These are phyloP conservation scores for Paramisgurnus dabryanus DNA, from an alignment of 2,113 vertebrate species.

Conservation along the genomic window DNA sequence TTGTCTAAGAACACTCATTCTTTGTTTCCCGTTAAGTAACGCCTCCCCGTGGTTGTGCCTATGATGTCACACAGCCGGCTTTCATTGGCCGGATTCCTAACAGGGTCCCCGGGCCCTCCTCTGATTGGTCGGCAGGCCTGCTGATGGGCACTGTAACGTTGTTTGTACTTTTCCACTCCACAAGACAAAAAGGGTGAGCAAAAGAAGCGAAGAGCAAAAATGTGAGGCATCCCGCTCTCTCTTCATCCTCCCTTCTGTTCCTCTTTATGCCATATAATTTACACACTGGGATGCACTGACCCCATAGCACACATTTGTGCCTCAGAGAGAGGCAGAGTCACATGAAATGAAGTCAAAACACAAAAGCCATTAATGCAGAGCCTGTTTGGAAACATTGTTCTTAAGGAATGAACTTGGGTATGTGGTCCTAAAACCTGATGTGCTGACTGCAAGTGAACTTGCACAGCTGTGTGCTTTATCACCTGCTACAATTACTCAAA, in stretches of 20 bases:
- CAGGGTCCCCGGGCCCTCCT: constrained; percentile 27
- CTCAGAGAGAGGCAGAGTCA: constrained; percentile 25
- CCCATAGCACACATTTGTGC: constrained; percentile 23
- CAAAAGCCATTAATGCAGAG: neutral
- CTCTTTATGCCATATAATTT: constrained; percentile 41
- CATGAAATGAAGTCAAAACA: constrained; percentile 1
- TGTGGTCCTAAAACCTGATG: constrained; percentile 5
- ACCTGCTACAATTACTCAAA: neutral
- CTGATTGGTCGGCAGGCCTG: constrained; percentile 41
- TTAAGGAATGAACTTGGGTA: neutral
- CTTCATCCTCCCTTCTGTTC: constrained; percentile 17
- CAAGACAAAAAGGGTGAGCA: constrained; percentile 40
- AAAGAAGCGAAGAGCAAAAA: constrained; percentile 47
- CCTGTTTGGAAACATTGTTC: neutral
- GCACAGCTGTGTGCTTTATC: neutral
- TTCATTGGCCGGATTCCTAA: constrained; percentile 59
- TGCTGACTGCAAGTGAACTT: neutral
- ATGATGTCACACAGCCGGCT: constrained; percentile 70
- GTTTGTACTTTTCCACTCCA: constrained; percentile 64
- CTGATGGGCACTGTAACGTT: constrained; percentile 58
- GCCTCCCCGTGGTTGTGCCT: constrained; percentile 44
- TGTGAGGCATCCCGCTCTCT: constrained; percentile 5
- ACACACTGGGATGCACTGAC: constrained; percentile 48
- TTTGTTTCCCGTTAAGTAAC: constrained; percentile 75
- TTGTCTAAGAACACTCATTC: constrained; percentile 66